These are phyloP conservation scores for Spisula solida DNA, from an alignment of 2,888 invertebrate genomes.

Conservation along the genomic window DNA sequence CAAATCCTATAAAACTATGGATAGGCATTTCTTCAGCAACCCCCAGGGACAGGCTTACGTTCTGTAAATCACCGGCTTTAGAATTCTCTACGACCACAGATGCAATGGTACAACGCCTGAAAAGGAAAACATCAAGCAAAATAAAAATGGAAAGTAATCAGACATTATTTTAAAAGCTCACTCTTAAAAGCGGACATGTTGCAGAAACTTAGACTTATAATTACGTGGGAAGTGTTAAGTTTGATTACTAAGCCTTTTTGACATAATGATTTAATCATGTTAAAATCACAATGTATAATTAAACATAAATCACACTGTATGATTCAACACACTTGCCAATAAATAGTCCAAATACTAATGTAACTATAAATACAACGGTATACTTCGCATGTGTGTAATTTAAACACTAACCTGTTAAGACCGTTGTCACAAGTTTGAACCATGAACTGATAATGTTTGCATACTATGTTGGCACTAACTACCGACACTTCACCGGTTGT, in stretches of 20 bases:
- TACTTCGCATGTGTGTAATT: too few relatives aligned
- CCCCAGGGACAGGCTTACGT: neutral
- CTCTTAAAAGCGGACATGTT: neutral
- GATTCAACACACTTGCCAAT: too few relatives aligned
- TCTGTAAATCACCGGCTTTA: neutral
- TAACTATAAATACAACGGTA: too few relatives aligned
- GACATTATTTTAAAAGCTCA: neutral
- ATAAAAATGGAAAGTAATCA: too few relatives aligned
- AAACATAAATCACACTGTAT: too few relatives aligned
- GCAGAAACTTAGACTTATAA: neutral
- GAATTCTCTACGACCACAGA: neutral
- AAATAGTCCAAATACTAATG: too few relatives aligned
- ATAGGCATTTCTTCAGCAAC: constrained; percentile 3
- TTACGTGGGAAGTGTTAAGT: neutral
- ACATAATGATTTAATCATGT: too few relatives aligned
- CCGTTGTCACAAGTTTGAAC: constrained; percentile 58
- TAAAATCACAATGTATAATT: too few relatives aligned
- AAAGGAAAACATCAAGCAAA: neutral
- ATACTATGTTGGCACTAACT: neutral
- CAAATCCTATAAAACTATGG: constrained; percentile 4
- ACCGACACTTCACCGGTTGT: constrained; percentile 34
- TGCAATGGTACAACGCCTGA: constrained; percentile 26
- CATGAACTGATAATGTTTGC: constrained; percentile 31
- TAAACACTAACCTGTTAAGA: constrained; percentile 8
- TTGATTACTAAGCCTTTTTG: neutral